Evolutionary conservation across 2,797 vertebrate genomes (phyloP), one percentile per base, ranked within the genome.

Genomic region (Zenarchopterus dispar): DNA sequence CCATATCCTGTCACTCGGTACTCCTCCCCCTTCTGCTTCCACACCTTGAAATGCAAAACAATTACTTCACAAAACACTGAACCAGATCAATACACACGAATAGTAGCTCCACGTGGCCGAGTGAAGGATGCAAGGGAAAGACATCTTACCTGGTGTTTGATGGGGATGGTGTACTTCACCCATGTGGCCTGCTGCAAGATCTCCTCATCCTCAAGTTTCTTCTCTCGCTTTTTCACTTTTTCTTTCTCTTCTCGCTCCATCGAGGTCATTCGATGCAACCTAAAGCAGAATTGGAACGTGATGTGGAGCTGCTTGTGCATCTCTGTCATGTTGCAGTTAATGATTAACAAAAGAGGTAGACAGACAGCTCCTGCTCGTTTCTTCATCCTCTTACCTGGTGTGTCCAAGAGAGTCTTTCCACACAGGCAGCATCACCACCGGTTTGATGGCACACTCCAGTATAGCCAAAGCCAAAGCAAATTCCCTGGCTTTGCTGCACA

Each of bases 21-120:
- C 78, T 99, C 97, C 70, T 99, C 97, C 47, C 97, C 97, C 87
- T 99, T 99, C 88, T 99, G 97, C 84, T 99, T 99, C 97, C 97
- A 99, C 76, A 99, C 97, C 97, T 99, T 62, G 1, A 49, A 4
- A 51, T 15, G 15, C 36, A 39, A 13, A 5, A 15, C 13, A 3
- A 15, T 39, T 39, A 39, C 5, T 33, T 39, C 16, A 62, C 2
- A 21, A 0, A 36, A 22, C 8, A n/a, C 6, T 55, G 16, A 24
- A 17, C 18, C 36, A 5, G 4, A 26, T 52, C 51, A 43, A n/a
- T 21, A 45, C 36, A 11, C 13, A 2, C 6, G n/a, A 43, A n/a
- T 18, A 13, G n/a, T 22, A 17, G 11, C n/a, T 28, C 31, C 4
- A 21, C 22, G 24, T 5, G 33, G 16, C 39, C 19, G 28, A 49